phyloP scores from a whole-genome alignment of 2,113 vertebrate genomes.

The Pleuronectes platessa region DNA sequence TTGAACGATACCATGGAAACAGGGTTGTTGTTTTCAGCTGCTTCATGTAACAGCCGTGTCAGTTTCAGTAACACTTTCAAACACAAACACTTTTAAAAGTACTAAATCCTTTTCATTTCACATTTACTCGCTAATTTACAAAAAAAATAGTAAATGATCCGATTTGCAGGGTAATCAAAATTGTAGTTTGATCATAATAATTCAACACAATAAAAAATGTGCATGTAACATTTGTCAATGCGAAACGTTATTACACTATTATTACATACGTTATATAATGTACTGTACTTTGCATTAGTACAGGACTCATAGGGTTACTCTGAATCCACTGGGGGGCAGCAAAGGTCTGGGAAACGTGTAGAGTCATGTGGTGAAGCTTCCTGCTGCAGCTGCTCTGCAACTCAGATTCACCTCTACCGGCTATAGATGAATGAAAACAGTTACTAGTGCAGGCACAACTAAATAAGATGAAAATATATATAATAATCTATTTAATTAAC shows the following conservation, averaged over 20 bases:
- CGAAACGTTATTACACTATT: neutral
- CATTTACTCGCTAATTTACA: neutral
- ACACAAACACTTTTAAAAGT: no score
- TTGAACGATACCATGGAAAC: neutral
- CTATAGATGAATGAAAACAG: neutral
- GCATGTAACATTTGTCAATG: neutral
- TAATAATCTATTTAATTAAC: neutral
- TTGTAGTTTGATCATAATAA: neutral
- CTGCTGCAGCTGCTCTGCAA: neutral
- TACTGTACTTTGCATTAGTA: neutral
- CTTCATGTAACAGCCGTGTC: neutral
- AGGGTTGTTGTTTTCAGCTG: neutral
- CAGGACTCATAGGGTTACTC: neutral
- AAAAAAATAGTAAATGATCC: neutral
- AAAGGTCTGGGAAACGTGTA: conserved; percentile 44
- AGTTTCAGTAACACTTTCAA: neutral
- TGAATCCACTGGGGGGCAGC: conserved; percentile 65
- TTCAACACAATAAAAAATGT: neutral
- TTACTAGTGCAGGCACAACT: neutral
- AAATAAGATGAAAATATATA: neutral
- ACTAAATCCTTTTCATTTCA: neutral
- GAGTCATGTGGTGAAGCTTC: neutral
- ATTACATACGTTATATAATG: neutral
- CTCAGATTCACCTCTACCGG: conserved; percentile 5
- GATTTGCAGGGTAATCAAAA: no score